These are phyloP conservation scores for Lepus americanus DNA, from an alignment of 2,113 vertebrate species.

Conservation along the genomic window DNA sequence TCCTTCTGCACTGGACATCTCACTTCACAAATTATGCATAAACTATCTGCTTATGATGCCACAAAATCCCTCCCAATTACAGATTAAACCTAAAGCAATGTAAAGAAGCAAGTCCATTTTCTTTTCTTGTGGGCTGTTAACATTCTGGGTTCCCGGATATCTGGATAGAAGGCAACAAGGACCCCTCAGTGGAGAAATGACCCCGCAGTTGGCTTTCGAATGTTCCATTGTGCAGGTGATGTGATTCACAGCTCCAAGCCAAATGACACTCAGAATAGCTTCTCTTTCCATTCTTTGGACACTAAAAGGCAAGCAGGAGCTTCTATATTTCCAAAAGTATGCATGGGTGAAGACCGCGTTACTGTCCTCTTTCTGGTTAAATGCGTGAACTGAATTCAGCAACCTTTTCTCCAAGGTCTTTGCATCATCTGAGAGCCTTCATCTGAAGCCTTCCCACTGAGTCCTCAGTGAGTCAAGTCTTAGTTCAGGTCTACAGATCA, in stretches of 20 bases:
- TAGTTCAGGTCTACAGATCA: neutral
- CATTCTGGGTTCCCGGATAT: neutral
- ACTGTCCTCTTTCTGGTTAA: neutral
- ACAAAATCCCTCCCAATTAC: neutral
- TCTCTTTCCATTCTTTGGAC: neutral
- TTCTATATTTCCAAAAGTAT: constrained; percentile 40
- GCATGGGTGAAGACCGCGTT: neutral
- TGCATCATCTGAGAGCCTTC: neutral
- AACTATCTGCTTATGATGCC: constrained; percentile 73
- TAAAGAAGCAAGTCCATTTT: neutral
- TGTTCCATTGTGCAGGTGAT: neutral
- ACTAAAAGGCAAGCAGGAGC: neutral
- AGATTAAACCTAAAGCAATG: neutral
- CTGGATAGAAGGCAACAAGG: neutral
- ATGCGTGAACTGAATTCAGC: neutral
- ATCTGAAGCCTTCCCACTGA: neutral
- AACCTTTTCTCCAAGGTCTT: neutral
- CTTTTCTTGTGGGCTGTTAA: neutral
- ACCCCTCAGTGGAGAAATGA: neutral
- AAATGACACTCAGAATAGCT: neutral
- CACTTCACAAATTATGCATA: constrained; percentile 84
- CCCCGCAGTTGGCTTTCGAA: neutral
- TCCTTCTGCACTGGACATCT: constrained; percentile 69
- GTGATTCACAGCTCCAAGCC: neutral
- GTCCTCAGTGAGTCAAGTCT: neutral